phyloP scores from a whole-genome alignment of 1,140 invertebrate species.

The Anthonomus grandis region DNA sequence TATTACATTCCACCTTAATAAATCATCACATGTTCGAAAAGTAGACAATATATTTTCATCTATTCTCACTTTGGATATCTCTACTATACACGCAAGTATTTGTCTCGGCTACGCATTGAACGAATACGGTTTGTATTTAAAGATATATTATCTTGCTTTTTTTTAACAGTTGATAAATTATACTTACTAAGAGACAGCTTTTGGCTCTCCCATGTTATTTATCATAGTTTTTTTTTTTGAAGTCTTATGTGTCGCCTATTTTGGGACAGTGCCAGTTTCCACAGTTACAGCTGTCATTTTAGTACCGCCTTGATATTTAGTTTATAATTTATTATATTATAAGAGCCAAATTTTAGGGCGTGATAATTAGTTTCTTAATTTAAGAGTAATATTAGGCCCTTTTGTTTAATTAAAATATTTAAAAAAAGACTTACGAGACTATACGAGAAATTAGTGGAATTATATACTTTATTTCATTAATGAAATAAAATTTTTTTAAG shows the following conservation, averaged over 20 bases:
- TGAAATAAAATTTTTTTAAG: no score
- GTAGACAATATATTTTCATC: neutral
- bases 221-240: conserved; percentile 10
- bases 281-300: conserved; percentile 8
- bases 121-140: neutral
- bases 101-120: neutral
- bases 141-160: neutral
- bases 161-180: conserved; percentile 14
- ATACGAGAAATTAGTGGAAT: no score
- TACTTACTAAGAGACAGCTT: conserved; percentile 6
- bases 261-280: conserved; percentile 14
- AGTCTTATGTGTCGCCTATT: conserved; percentile 8
- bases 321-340: neutral
- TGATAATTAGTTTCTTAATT: no score
- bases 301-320: conserved; percentile 13
- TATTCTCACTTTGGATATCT: neutral
- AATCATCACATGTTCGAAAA: neutral
- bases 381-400: no score
- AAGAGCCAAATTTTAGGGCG: no score
- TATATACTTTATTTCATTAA: no score
- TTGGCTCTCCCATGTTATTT: conserved; percentile 20
- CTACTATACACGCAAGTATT: neutral
- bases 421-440: no score
- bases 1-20: no score
- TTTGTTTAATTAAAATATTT: no score